phyloP scores from a whole-genome alignment of 2,888 invertebrate species.

The Apodemia duryi region DNA sequence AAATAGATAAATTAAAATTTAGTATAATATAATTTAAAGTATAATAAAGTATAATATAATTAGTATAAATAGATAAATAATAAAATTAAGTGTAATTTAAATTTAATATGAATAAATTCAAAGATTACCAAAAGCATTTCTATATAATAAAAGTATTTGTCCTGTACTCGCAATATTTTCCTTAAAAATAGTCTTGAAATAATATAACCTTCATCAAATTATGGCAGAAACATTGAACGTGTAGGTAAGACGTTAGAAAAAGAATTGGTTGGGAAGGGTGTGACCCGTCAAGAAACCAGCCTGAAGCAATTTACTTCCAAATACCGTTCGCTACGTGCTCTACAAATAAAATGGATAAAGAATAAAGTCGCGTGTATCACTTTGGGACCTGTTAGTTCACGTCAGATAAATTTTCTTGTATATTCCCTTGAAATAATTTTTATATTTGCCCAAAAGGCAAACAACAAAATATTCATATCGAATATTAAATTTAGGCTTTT shows the following conservation, averaged over 20 bases:
- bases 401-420: constrained; percentile 17
- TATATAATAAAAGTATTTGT: background rate
- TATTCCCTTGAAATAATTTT: background rate
- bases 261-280: constrained; percentile 53
- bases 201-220: constrained; percentile 19
- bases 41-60: too few relatives aligned
- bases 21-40: too few relatives aligned
- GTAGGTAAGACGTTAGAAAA: constrained; percentile 62
- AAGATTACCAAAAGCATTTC: too few relatives aligned
- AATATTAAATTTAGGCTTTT: too few relatives aligned
- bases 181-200: constrained; percentile 14
- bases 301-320: constrained; percentile 75
- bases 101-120: too few relatives aligned
- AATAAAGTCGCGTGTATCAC: constrained; percentile 55
- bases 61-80: too few relatives aligned
- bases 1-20: too few relatives aligned
- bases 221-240: constrained; percentile 59
- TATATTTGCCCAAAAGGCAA: background rate
- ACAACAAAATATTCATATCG: background rate
- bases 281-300: constrained; percentile 66
- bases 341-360: constrained; percentile 69
- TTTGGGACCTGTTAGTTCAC: constrained; percentile 53
- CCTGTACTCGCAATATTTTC: background rate
- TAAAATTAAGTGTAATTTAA: too few relatives aligned
- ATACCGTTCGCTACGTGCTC: constrained; percentile 74